Base-by-base conservation (phyloP, 2,113 vertebrate species). In the Nicator chloris region DNA sequence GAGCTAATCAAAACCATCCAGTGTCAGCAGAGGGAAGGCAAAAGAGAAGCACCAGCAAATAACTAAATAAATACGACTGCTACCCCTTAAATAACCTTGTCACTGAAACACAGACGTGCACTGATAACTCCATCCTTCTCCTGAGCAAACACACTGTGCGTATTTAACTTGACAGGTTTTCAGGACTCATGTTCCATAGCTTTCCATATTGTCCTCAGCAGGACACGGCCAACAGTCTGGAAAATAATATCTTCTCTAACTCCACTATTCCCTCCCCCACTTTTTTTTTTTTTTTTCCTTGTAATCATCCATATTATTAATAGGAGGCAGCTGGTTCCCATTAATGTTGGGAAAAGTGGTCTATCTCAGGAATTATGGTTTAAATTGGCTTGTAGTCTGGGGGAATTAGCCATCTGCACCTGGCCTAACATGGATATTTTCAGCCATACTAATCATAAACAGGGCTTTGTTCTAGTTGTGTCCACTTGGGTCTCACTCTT, bases 281-380 rank as follows among this genome's bases (percentile, higher is more conserved):
- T 47, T 93, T 63, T 86, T 82, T 92, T 45, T 90, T 60, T 85
- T 76, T 92, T 88, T 66, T 49, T 39, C n/a, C 68, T 86, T 68
- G 45, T 71, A 81, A 92, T 92, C 85, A 96, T 95, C 93, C 83
- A 90, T 98, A 96, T 94, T 97, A 98, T 98, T 98, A 98, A 98
- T 97, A 96, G 98, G 96, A 96, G 96, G 97, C 98, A 98, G 98
- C 98, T 99, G 98, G 96, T 98, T 98, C 97, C 97, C 92, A 97
- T 98, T 98, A 99, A 97, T 96, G 97, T 82, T 84, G 93, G 94
- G 96, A 97, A 97, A 96, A 91, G 61, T 64, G 92, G 98, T 97
- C 97, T 96, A 97, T 98, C 92, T 97, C 97, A 98, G 98, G 98
- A 99, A 98, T 98, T 98, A 97, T 90, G 95, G 97, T 96, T 97